These are phyloP conservation scores for Drosophila glabriapex DNA, from an alignment of 2,888 invertebrate species.

Conservation along the genomic window DNA sequence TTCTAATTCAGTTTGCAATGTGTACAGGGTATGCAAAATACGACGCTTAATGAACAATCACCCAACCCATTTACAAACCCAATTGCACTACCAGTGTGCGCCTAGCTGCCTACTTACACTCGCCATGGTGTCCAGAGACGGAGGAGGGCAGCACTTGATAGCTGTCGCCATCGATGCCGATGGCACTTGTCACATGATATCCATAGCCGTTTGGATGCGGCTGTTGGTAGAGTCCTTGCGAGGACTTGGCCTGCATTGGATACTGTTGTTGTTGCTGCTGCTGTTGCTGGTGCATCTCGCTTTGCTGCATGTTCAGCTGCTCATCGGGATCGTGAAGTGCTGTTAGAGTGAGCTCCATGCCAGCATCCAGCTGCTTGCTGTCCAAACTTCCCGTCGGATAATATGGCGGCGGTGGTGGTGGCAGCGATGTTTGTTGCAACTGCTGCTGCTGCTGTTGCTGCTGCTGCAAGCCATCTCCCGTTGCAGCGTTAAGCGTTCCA, in stretches of 20 bases:
- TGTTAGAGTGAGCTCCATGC: conserved; percentile 81
- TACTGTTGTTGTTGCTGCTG: conserved; percentile 59
- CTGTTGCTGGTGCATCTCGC: conserved; percentile 57
- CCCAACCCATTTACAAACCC: neutral
- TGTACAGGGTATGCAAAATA: conserved; percentile 28
- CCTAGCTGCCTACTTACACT: conserved; percentile 79
- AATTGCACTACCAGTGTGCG: neutral
- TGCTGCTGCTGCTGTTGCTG: conserved; percentile 11
- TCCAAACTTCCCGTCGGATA: conserved; percentile 79
- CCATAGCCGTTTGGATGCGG: conserved; percentile 80
- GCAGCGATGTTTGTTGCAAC: conserved; percentile 31
- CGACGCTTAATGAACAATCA: conserved; percentile 64
- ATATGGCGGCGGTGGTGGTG: conserved; percentile 80
- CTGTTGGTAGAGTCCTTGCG: conserved; percentile 53
- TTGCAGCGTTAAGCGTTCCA: conserved; percentile 53
- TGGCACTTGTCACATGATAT: conserved; percentile 84
- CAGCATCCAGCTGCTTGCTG: conserved; percentile 78
- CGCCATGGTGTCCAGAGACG: conserved; percentile 66
- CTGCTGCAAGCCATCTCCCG: conserved; percentile 38
- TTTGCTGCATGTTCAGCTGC: conserved; percentile 73
- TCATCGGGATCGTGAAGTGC: conserved; percentile 81
- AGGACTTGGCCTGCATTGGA: conserved; percentile 53
- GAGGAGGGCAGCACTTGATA: conserved; percentile 83
- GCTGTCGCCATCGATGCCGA: conserved; percentile 83
- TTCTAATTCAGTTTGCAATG: neutral